Evolutionary conservation across 2,113 vertebrate genomes (phyloP), one percentile per base, ranked within the genome.

Genomic region (Sakesphorus luctuosus): DNA sequence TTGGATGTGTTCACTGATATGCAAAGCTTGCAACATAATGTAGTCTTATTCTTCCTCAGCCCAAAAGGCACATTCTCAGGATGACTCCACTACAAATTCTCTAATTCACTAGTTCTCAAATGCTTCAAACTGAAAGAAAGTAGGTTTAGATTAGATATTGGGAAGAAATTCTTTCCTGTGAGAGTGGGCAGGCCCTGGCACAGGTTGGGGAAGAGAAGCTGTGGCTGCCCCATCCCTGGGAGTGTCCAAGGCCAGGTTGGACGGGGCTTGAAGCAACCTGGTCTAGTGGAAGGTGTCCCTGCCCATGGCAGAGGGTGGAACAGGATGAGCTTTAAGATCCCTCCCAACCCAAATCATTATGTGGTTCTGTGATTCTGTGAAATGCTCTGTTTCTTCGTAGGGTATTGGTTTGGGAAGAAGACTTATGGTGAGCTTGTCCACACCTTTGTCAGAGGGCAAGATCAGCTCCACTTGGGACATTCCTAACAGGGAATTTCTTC

Each of bases 311-410:
- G 23, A 5, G 33, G 33, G 23, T 24, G 36, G 28, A 0, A 7
- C 0, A 6, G 7, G 33, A 6, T 14, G 8, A 1, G 23, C 1
- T 75, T 29, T 7, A 18, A 7, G 2, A 16, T n/a, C 33, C 18
- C 18, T 66, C 28, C 9, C 38, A 6, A 11, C 3, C 7, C 5
- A 29, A 68, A 35, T 9, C 16, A 25, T n/a, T 23, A 24, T 53
- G 24, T 3, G 13, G 38, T 61, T 89, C n/a, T 68, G 11, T 14
- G 31, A 14, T 31, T 83, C 53, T 35, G 10, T 2, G 7, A 53
- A 81, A 47, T 14, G 8, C 11, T 35, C 25, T 16, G 4, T 53
- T 75, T 71, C 43, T 50, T 85, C 9, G 9, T 2, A 40, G 36
- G 49, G 6, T 62, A 53, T 33, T 16, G 36, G 13, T 18, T 28